These are phyloP conservation scores for Amblyjoppa proteus DNA, from an alignment of 2,888 invertebrate genomes.

Conservation along the genomic window DNA sequence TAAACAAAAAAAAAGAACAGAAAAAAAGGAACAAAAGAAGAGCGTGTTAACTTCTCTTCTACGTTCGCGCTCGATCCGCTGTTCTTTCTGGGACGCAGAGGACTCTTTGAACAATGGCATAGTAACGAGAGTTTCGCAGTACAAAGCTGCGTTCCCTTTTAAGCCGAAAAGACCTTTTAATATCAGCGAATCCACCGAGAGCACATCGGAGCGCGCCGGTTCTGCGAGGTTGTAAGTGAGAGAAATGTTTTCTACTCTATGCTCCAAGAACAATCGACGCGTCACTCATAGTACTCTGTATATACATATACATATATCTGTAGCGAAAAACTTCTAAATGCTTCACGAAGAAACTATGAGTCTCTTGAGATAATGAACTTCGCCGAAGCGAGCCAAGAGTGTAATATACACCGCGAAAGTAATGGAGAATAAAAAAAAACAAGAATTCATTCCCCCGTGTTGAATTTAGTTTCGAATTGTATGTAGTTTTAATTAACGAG, in stretches of 20 bases:
- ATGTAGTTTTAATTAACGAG: constrained; percentile 42
- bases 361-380: constrained; percentile 27
- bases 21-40: neutral
- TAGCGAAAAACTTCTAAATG: constrained; percentile 14
- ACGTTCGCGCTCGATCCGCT: constrained; percentile 27
- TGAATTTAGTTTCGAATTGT: constrained; percentile 21
- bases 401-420: constrained; percentile 26
- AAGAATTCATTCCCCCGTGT: constrained; percentile 3
- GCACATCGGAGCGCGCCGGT: neutral
- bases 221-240: constrained; percentile 1
- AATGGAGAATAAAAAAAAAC: constrained; percentile 13
- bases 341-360: constrained; percentile 8
- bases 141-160: constrained; percentile 31
- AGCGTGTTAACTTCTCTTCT: constrained; percentile 33
- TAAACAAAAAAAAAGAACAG: neutral
- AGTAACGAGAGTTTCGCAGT: constrained; percentile 12
- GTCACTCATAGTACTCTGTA: neutral
- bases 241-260: constrained; percentile 2
- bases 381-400: constrained; percentile 8
- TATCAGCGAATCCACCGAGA: constrained; percentile 40
- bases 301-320: too few species aligned
- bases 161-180: constrained; percentile 41
- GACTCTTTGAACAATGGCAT: constrained; percentile 45
- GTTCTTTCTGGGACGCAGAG: neutral
- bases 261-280: constrained; percentile 40